Evolutionary conservation across 1,140 invertebrate genomes (phyloP), one percentile per base, ranked within the genome.

Genomic region (Danaus plexippus): DNA sequence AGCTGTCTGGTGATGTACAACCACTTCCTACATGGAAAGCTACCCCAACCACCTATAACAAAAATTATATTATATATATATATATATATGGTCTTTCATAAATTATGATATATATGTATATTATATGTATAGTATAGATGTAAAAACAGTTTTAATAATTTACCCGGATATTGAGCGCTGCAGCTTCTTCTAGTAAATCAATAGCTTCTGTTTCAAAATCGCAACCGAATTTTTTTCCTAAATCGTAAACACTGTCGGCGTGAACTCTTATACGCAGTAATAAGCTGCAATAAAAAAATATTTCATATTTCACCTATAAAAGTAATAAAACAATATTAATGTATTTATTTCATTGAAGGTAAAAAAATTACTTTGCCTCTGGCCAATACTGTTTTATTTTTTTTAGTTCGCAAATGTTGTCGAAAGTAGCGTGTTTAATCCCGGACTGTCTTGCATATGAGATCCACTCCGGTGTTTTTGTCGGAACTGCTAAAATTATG

Each of bases 211-310:
- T 68, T 45, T 71, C 70, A 50, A 57, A 66, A 42, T 70, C 69
- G 47, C 74, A 76, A 43, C 74, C 74, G 40, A 76, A 76, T 49
- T 76, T 76, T 1, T 74, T 68, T 1, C 71, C 70, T n/a, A 75
- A 49, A 44, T 68, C 65, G 41, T 73, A 75, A 9, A 68, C 43
- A 51, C 71, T 66, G 5, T 75, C 68, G 9, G 68, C 54, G 9
- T 75, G 68, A 0, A 73, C 65, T 46, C 59, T 62, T 18, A 75
- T 68, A 13, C 74, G 54, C 22, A 32, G 22, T 32, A 32, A 32
- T 32, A 32, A 32, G 22, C 22, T 32, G 5, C 22, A 32, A 32
- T n/a, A n/a, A 13, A 77, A 57, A 6, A 77, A 52, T 11, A 74
- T 22, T 22, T 22, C 18, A 22, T 6, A n/a, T n/a, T n/a, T n/a